Evolutionary conservation across 2,888 invertebrate genomes (phyloP).

Genomic region (Aphodius sticticus): DNA sequence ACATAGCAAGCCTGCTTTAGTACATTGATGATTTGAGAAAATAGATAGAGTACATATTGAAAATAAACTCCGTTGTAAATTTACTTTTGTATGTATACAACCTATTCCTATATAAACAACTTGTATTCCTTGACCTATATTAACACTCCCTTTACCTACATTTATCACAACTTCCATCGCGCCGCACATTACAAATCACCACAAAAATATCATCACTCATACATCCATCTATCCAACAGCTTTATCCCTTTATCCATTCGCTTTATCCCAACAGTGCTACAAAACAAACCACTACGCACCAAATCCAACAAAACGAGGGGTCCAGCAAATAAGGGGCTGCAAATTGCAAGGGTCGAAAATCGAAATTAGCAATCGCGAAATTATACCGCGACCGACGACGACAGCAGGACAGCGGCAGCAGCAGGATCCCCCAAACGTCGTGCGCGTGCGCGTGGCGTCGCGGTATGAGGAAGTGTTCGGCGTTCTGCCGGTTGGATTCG

Average conservation of each 20-base stretch:
- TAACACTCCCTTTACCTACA: neutral
- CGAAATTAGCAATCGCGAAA: slow-evolving; percentile 25
- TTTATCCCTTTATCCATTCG: neutral
- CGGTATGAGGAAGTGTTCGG: slow-evolving; percentile 47
- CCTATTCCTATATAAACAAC: no score
- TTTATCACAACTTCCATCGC: neutral
- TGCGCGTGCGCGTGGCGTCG: slow-evolving; percentile 44
- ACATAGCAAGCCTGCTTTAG: no score
- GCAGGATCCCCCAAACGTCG: slow-evolving; percentile 32
- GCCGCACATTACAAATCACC: neutral
- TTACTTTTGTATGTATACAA: no score
- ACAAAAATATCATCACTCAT: neutral
- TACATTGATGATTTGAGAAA: no score
- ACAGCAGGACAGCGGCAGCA: slow-evolving; percentile 21
- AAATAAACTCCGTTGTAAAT: no score
- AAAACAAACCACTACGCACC: neutral
- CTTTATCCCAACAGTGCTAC: neutral
- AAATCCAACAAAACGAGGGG: neutral
- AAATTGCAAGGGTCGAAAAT: slow-evolving; percentile 10
- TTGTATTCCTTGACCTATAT: neutral
- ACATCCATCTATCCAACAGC: neutral
- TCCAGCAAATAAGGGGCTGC: neutral
- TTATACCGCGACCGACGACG: slow-evolving; percentile 7
- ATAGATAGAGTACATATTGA: no score
- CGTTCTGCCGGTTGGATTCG: slow-evolving; percentile 16